A percentile compares a stretch with the other conserved stretches of the same genome.
These are phyloP conservation scores for Rhopalosiphum padi DNA, from an alignment of 1,140 invertebrate species.

Conservation along the genomic window DNA sequence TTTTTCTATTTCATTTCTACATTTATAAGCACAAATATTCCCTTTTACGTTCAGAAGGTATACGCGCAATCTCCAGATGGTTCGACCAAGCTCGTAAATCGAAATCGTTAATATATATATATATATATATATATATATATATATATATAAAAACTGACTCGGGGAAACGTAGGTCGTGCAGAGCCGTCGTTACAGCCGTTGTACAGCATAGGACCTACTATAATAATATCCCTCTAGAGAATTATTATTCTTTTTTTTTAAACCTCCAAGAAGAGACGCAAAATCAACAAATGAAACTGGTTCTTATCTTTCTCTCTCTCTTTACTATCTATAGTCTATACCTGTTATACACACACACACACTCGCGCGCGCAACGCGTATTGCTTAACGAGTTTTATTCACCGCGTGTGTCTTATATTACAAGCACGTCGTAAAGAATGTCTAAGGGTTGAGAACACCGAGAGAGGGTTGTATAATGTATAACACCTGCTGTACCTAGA, in stretches of 20 bases:
- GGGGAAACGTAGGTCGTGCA: constrained; percentile 22
- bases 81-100: constrained; percentile 11
- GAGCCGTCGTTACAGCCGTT: neutral
- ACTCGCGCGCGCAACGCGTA: constrained; percentile 27
- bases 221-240: constrained; percentile 14
- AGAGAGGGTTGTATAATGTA: constrained; percentile 56
- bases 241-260: constrained; percentile 23
- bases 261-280: constrained; percentile 30
- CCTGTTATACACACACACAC: neutral
- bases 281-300: constrained; percentile 53
- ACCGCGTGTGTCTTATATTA: constrained; percentile 38
- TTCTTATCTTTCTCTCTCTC: constrained; percentile 11
- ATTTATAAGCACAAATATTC: neutral
- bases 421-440: constrained; percentile 25
- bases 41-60: constrained; percentile 18
- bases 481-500: constrained; percentile 46
- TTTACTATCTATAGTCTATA: neutral
- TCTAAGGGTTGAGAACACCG: constrained; percentile 52
- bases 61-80: constrained; percentile 29
- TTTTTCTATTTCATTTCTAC: constrained; percentile 12
- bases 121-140: neutral
- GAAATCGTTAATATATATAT: neutral
- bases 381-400: constrained; percentile 55
- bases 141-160: neutral
- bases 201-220: neutral